Evolutionary conservation across 2,113 vertebrate species (phyloP), one percentile per base, ranked within the genome.

Genomic region (Cryptotis parvus): DNA sequence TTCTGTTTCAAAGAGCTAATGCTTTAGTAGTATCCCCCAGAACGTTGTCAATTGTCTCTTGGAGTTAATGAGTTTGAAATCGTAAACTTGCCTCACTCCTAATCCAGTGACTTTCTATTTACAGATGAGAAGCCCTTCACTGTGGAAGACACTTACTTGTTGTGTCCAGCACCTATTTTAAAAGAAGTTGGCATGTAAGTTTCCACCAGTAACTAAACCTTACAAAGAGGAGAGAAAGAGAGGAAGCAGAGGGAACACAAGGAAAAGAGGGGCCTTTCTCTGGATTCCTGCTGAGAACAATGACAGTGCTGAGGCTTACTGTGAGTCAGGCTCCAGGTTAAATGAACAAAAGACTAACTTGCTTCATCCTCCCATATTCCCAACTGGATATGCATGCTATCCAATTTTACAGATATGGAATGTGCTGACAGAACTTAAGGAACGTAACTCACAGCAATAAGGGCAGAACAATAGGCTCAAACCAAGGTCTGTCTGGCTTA

Each of bases 151-250:
- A 99, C 99, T 8, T 99, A 99, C 93, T 97, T 99, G 69, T 98
- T 99, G 72, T 99, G 99, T 94, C 99, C 99, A 33, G 99, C 99
- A 0, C 99, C 99, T 9, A 97, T 99, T 66, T 98, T 99, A 63
- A 97, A 97, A 95, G 99, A 99, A 93, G 99, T 99, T 96, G 99
- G 99, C 97, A 99, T 99, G 99, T 99, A 98, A 95, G 99, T 98
- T 77, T 75, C 85, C 49, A 83, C 69, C 72, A 26, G 10, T 52
- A 69, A 4, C n/a, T 77, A 61, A 82, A 87, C 12, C 37, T 68
- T 43, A 35, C 8, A 76, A 49, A 49, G 45, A 6, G 52, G 49
- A 43, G 49, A 20, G 43, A 37, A 37, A 68, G 29, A 70, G 0
- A 68, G 22, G 24, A 66, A 74, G 4, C 18, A 24, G 31, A 84